Base-by-base conservation (phyloP, 2,113 vertebrate species). In the Psittacara wagleri region DNA sequence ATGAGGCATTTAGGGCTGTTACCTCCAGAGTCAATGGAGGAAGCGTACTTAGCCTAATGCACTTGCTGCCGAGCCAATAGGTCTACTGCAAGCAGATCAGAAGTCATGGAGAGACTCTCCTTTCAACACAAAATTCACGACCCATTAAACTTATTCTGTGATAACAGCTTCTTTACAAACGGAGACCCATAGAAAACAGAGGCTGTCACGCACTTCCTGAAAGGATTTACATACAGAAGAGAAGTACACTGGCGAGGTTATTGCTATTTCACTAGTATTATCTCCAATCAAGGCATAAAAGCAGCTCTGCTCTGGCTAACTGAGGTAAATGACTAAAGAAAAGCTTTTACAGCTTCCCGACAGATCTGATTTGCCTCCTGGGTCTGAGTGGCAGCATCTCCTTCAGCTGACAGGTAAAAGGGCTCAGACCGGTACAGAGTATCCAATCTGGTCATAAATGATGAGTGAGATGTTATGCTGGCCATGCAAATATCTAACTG, bases 1-100 rank as follows among this genome's bases (percentile, higher is more conserved):
- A 98, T 98, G 98, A 98, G 96, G 97, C 97, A 97, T 98, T 98
- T 97, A 97, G 95, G 96, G 93, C 96, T 96, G 97, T 97, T 98
- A 97, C 97, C 95, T 97, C 85, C 90, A 39, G 95, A 98, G 97
- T 97, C 98, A 98, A 97, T 98, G 97, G 97, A 96, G 97, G 97
- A 95, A 98, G 98, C 97, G 51, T 97, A 97, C 97, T 97, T 97
- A 97, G 97, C 95, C 97, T 98, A 97, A 98, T 97, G 97, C 94
- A 97, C 95, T 97, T 70, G 96, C 97, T 77, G 96, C 95, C 79
- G 91, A 98, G 97, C 92, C 97, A 92, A 70, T 96, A 90, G 97
- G 96, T 97, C 97, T 83, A 49, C 74, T 79, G 93, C 95, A 93
- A 95, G 95, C 97, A 88, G 95, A 96, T 72, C 96, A 96, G 95